Evolutionary conservation across 2,888 invertebrate species (phyloP).

Genomic region (Ochropleura plecta): DNA sequence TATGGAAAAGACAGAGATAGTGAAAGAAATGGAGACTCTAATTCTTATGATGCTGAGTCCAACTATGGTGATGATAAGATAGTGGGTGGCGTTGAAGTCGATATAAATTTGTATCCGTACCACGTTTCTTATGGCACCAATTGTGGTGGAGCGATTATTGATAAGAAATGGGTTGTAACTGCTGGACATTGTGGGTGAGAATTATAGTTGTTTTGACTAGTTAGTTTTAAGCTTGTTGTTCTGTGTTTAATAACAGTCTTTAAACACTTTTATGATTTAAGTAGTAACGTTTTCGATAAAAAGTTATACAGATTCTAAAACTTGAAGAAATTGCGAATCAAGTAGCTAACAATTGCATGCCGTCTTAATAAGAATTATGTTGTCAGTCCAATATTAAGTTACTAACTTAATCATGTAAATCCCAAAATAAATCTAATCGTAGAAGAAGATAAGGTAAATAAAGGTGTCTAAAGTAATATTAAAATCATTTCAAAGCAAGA

Average conservation of each 20-base stretch:
- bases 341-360: background rate
- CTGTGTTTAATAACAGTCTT: background rate
- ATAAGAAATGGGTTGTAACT: slow-evolving; percentile 82
- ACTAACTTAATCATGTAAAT: background rate
- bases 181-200: slow-evolving; percentile 89
- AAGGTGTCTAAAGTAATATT: slow-evolving; percentile 24
- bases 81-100: slow-evolving; percentile 84
- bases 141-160: slow-evolving; percentile 87
- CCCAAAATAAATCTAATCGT: background rate
- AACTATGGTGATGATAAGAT: slow-evolving; percentile 81
- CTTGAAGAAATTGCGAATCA: background rate
- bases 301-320: background rate
- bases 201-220: background rate
- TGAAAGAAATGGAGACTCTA: slow-evolving; percentile 43
- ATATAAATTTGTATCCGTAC: slow-evolving; percentile 86
- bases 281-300: background rate
- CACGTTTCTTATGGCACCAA: slow-evolving; percentile 85
- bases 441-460: background rate
- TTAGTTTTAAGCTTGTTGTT: background rate
- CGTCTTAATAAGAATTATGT: background rate
- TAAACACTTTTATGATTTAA: background rate
- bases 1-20: slow-evolving; percentile 69
- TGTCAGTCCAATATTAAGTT: background rate
- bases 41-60: slow-evolving; percentile 54
- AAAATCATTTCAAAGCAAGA: slow-evolving; percentile 75